Percentiles rank a stretch among this genome's conserved stretches.
phyloP scores from a whole-genome alignment of 2,888 invertebrate genomes.

The Melanophora roralis region DNA sequence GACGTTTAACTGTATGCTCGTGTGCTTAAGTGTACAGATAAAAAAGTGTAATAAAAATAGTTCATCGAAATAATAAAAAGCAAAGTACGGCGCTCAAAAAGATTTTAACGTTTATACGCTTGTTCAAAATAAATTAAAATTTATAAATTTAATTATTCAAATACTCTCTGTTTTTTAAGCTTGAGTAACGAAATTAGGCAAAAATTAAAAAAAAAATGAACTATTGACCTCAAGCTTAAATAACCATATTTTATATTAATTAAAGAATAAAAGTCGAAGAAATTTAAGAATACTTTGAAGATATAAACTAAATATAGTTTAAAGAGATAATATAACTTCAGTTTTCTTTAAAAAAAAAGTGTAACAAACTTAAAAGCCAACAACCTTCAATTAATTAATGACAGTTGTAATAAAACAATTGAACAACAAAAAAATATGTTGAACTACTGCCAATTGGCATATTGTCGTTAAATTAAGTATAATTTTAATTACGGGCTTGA shows the following conservation, averaged over 20 bases:
- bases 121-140: background rate
- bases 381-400: conserved; percentile 26
- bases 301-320: conserved; percentile 7
- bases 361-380: conserved; percentile 14
- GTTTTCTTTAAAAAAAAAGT: conserved; percentile 16
- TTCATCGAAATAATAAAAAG: background rate
- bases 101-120: conserved; percentile 1
- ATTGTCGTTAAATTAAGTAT: background rate
- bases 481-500: background rate
- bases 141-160: too few species aligned
- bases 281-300: too few species aligned
- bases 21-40: background rate
- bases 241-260: too few species aligned
- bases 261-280: too few species aligned
- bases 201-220: too few species aligned
- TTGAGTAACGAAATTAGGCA: too few species aligned
- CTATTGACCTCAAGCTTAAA: too few species aligned
- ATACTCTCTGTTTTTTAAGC: too few species aligned
- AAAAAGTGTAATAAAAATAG: background rate
- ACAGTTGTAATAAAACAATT: conserved; percentile 8
- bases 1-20: conserved; percentile 33
- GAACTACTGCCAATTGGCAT: background rate
- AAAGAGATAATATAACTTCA: background rate
- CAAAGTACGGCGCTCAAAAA: background rate
- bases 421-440: background rate